These are phyloP conservation scores for Glomeris marginata DNA, from an alignment of 2,888 invertebrate species.

Conservation along the genomic window DNA sequence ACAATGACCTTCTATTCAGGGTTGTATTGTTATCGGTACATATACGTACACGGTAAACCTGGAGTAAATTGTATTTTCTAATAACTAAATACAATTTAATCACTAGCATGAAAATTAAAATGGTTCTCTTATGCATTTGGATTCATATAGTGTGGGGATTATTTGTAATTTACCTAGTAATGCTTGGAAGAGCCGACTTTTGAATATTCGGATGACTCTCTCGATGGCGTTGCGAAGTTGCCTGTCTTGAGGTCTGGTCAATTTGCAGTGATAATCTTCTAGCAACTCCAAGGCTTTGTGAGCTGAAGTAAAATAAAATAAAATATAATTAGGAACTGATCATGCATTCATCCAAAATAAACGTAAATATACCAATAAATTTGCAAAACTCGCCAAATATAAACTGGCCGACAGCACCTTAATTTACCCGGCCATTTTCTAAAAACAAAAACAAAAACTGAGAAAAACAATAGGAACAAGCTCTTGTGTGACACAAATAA, in stretches of 20 bases:
- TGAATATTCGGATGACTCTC: conserved; percentile 94
- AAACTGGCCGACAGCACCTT: background rate
- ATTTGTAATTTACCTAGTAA: conserved; percentile 64
- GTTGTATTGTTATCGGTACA: no score
- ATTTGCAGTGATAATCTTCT: conserved; percentile 93
- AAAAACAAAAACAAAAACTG: conserved; percentile 28
- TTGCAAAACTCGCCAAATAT: background rate
- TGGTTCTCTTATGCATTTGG: no score
- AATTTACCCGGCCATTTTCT: conserved; percentile 32
- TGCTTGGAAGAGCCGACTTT: conserved; percentile 94
- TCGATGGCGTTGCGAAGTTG: conserved; percentile 92
- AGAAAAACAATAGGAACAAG: background rate
- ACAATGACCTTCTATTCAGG: no score
- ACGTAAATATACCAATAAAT: no score
- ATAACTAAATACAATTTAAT: no score
- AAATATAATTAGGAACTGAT: background rate
- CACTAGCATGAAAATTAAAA: no score
- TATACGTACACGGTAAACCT: no score
- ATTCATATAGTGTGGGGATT: no score
- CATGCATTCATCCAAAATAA: no score
- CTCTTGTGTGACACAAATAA: no score
- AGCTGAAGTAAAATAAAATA: conserved; percentile 36
- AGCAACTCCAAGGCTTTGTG: conserved; percentile 95
- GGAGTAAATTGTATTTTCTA: no score
- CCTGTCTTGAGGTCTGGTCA: conserved; percentile 85